Percentiles rank a stretch among this genome's conserved stretches.
phyloP scores from a whole-genome alignment of 2,797 vertebrate genomes.

The Muraenolepis orangiensis region DNA sequence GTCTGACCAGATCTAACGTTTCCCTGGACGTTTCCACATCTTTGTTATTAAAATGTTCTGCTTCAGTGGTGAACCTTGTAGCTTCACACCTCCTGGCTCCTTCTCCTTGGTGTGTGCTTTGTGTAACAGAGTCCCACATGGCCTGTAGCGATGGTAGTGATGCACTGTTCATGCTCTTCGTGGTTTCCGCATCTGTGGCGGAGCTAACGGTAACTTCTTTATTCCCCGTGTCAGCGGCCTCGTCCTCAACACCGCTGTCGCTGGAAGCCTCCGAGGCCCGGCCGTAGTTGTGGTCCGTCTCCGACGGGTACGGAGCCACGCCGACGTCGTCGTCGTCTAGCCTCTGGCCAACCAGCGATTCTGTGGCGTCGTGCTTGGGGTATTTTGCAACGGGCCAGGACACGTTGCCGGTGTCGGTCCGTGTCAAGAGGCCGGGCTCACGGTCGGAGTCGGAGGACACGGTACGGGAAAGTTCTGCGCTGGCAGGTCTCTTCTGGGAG shows the following conservation, averaged over 20 bases:
- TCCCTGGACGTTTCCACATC: conserved; percentile 23
- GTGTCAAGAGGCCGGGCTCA: conserved; percentile 50
- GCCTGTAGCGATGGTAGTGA: conserved; percentile 25
- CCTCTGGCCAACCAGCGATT: conserved; percentile 27
- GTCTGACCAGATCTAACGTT: conserved; percentile 10
- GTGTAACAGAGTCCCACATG: conserved; percentile 8
- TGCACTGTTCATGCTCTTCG: conserved; percentile 20
- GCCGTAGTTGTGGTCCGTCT: conserved; percentile 76
- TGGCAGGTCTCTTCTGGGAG: conserved; percentile 53
- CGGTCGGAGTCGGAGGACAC: conserved; percentile 58
- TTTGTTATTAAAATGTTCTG: conserved; percentile 17
- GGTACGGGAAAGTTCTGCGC: conserved; percentile 22
- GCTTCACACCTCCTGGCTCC: conserved; percentile 27
- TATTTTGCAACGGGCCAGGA: conserved; percentile 59
- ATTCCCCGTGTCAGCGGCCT: conserved; percentile 28
- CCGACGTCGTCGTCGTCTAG: conserved; percentile 30
- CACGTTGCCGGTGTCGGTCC: conserved; percentile 54
- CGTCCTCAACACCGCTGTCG: conserved; percentile 19
- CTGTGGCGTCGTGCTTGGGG: conserved; percentile 56
- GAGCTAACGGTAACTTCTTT: conserved; percentile 20
- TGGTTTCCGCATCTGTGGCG: conserved; percentile 26
- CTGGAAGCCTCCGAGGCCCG: conserved; percentile 45
- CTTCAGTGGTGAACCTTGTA: conserved; percentile 2
- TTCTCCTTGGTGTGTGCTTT: neutral
- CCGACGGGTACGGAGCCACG: conserved; percentile 43